These are phyloP conservation scores for Dromaius novaehollandiae DNA, from an alignment of 2,113 vertebrate genomes.

Conservation along the genomic window DNA sequence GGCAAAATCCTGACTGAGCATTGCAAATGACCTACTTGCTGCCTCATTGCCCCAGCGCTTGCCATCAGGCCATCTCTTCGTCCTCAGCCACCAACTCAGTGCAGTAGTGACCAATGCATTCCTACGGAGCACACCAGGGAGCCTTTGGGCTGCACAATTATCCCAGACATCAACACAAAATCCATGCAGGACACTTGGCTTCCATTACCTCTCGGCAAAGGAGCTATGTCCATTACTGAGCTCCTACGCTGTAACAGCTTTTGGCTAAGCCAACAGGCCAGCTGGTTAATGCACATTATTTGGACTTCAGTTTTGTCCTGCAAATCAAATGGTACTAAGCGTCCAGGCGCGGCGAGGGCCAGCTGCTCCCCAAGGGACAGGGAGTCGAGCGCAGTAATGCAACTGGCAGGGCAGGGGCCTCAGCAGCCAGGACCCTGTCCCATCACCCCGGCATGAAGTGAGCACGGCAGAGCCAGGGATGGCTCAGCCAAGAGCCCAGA, in stretches of 20 bases:
- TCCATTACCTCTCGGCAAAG: background rate
- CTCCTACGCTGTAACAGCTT: background rate
- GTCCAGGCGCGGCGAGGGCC: accelerated
- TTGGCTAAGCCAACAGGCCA: background rate
- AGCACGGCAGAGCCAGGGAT: background rate
- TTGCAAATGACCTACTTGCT: background rate
- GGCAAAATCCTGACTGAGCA: background rate
- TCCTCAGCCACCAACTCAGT: background rate
- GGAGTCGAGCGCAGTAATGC: background rate
- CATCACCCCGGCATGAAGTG: accelerated
- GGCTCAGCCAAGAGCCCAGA: background rate
- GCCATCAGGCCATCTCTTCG: background rate
- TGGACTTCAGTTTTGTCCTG: background rate
- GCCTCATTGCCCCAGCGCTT: background rate
- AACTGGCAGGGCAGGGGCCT: background rate
- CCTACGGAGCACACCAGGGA: background rate
- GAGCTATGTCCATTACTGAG: background rate
- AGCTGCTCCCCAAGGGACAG: background rate
- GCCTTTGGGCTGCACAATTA: background rate
- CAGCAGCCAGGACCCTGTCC: background rate
- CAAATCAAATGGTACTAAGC: background rate
- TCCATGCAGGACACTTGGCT: background rate
- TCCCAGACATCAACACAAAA: background rate
- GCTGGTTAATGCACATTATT: background rate
- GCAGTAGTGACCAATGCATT: background rate